Evolutionary conservation across 2,797 vertebrate genomes (phyloP), one percentile per base, ranked within the genome.

Genomic region (Pipistrellus kuhlii): DNA sequence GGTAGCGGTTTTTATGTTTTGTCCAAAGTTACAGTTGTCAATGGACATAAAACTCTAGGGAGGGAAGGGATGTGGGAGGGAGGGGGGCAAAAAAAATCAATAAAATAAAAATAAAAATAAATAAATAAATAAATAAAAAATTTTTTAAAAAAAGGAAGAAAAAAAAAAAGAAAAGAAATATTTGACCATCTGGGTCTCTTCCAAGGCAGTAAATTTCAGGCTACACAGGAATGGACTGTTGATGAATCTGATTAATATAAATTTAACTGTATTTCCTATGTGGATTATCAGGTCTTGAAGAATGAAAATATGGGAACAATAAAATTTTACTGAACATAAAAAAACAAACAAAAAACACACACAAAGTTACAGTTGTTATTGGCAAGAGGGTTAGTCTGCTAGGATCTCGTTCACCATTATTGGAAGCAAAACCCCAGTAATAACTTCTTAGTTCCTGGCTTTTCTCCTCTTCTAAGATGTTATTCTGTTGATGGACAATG

Each of bases 271-370:
- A 84, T 88, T 93, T 88, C 94, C 88, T 94, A 25, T 46, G 53
- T 81, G 88, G 71, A 92, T 86, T 75, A 88, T 68, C 46, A 85
- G 71, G 51, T 85, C 87, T 86, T 78, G 92, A 89, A 76, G 78
- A 90, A 83, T 44, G 78, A 88, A 96, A 96, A 76, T 84, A 85
- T 90, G 75, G 82, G 92, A 92, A 95, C 23, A 80, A 93, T 96
- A 94, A 96, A 97, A 95, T 94, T 91, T 93, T 94, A 86, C 73
- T 53, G 90, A 92, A 93, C 78, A 92, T 95, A 94, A 96, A n/a
- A n/a, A n/a, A n/a, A n/a, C n/a, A n/a, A n/a, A n/a, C n/a, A n/a
- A n/a, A n/a, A n/a, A n/a, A n/a, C n/a, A n/a, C n/a, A n/a, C n/a
- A n/a, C 35, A 41, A 64, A 73, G 38, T 38, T 38, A 44, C 51